Evolutionary conservation across 2,797 vertebrate genomes (phyloP).

Genomic region (Netta rufina): DNA sequence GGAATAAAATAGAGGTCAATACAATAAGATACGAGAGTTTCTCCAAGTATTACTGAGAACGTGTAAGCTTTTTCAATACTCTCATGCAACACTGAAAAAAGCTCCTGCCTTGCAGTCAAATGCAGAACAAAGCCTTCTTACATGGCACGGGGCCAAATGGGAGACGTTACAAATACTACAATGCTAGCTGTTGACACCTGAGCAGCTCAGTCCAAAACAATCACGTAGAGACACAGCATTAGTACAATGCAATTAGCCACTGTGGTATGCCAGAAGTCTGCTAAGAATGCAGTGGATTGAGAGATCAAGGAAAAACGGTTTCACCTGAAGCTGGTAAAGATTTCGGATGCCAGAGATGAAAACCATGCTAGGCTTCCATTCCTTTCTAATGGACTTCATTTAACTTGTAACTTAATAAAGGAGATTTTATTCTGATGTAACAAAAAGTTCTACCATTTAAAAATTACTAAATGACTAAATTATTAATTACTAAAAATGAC

Average conservation of each 20-base stretch:
- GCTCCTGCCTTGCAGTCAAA: background rate
- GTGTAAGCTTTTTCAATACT: background rate
- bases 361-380: background rate
- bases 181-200: background rate
- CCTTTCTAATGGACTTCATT: background rate
- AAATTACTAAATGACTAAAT: background rate
- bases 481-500: background rate
- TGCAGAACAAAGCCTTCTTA: background rate
- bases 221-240: background rate
- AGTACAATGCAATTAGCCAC: background rate
- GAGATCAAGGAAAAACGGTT: constrained; percentile 7
- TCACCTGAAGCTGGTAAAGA: constrained; percentile 3
- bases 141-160: background rate
- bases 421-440: background rate
- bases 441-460: background rate
- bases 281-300: background rate
- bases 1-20: background rate
- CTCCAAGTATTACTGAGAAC: background rate
- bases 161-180: background rate
- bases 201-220: background rate
- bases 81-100: background rate
- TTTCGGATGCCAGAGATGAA: background rate
- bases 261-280: background rate
- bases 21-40: background rate
- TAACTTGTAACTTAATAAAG: background rate